A percentile compares a stretch with the other conserved stretches of the same genome.
Evolutionary conservation across 2,113 vertebrate species (phyloP).

Genomic region (Dryoscopus gambensis): DNA sequence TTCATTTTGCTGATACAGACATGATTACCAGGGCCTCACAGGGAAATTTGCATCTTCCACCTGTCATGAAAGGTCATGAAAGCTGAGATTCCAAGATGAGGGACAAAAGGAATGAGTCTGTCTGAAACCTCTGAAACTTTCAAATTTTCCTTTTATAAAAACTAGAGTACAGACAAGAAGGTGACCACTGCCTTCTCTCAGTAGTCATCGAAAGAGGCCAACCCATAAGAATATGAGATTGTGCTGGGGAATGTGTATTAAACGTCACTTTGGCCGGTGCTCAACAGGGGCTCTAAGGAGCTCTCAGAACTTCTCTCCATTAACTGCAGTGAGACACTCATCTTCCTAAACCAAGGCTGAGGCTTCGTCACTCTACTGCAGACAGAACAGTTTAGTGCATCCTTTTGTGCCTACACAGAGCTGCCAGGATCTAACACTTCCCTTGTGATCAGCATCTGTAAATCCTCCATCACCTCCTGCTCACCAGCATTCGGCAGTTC

Average conservation of each 20-base stretch:
- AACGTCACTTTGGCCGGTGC: not conserved
- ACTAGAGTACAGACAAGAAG: not conserved
- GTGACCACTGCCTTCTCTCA: not conserved
- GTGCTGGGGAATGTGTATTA: fast-evolving
- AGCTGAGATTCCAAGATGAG: not conserved
- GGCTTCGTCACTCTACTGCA: fast-evolving
- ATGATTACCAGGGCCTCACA: not conserved
- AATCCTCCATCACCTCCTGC: not conserved
- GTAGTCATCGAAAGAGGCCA: not conserved
- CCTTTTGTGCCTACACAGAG: not conserved
- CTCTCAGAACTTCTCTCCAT: not conserved
- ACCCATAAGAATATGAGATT: not conserved
- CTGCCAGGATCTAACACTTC: not conserved
- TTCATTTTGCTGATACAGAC: not conserved
- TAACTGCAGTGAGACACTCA: not conserved
- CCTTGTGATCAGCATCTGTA: not conserved
- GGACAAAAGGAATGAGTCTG: not conserved
- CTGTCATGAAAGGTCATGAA: not conserved
- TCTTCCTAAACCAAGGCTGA: not conserved
- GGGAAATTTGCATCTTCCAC: not conserved
- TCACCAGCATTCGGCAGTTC: not conserved
- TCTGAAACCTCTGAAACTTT: not conserved
- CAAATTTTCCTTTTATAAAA: not conserved
- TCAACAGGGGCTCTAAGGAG: not conserved
- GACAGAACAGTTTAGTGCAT: not conserved